These are phyloP conservation scores for Sthenelais limicola DNA, from an alignment of 2,888 invertebrate genomes.

Conservation along the genomic window DNA sequence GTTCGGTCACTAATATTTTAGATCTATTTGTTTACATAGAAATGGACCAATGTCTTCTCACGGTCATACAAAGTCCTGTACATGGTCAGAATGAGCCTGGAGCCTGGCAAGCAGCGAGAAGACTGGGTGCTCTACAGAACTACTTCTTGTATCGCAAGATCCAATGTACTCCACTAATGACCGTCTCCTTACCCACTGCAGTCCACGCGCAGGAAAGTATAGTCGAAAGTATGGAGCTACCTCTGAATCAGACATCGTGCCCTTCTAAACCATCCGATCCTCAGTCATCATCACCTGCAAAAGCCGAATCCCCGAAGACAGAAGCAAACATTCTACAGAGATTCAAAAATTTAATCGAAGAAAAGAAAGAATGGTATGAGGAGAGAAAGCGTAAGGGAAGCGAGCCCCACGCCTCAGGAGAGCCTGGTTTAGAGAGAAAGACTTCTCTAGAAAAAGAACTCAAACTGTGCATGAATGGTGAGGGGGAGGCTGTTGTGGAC, in stretches of 20 bases:
- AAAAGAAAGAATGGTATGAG: conserved; percentile 45
- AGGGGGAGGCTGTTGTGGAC: too few species aligned
- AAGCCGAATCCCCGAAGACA: not conserved
- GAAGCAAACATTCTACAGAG: conserved; percentile 36
- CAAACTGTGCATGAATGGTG: too few species aligned
- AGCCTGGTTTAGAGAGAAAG: too few species aligned
- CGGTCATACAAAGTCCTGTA: conserved; percentile 50
- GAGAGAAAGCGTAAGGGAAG: conserved; percentile 33
- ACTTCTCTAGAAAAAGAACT: too few species aligned
- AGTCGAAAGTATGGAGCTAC: not conserved
- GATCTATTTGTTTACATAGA: conserved; percentile 53
- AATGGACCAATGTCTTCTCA: conserved; percentile 60
- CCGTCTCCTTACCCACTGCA: conserved; percentile 44
- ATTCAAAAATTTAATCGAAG: conserved; percentile 42
- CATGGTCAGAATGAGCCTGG: conserved; percentile 47
- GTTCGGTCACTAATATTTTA: not conserved
- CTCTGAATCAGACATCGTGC: not conserved
- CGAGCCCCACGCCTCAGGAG: too few species aligned
- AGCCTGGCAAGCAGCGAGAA: conserved; percentile 48
- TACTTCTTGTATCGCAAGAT: conserved; percentile 58
- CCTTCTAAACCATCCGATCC: not conserved
- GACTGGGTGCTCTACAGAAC: conserved; percentile 53
- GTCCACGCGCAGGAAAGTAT: conserved; percentile 1
- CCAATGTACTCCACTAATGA: conserved; percentile 58
- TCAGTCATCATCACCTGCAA: not conserved